A percentile compares a stretch with the other conserved stretches of the same genome.
These are phyloP conservation scores for Pelusios castaneus DNA, from an alignment of 2,113 vertebrate species.

Conservation along the genomic window DNA sequence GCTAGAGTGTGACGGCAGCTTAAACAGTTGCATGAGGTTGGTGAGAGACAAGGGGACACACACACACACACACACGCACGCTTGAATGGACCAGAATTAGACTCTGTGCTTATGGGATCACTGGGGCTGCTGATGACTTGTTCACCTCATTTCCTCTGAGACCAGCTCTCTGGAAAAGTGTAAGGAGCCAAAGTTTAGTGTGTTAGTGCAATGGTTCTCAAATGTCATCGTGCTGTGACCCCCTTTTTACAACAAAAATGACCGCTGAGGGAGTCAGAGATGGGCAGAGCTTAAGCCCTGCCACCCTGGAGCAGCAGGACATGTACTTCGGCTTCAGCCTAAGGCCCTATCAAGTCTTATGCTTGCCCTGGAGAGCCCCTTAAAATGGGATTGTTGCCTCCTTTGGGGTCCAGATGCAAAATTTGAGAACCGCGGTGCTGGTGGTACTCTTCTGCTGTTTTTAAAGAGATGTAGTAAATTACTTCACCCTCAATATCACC, in stretches of 20 bases:
- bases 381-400: no score
- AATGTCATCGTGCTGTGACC: no score
- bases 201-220: not conserved
- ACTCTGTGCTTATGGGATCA: not conserved
- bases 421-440: no score
- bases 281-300: no score
- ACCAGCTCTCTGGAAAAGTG: not conserved
- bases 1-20: not conserved
- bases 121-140: not conserved
- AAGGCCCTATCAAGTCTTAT: no score
- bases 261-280: no score
- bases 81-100: not conserved
- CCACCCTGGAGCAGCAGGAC: no score
- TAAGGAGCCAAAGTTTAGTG: not conserved
- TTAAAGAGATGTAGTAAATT: not conserved
- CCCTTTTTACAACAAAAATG: no score
- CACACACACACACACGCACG: fast-evolving
- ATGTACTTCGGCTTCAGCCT: no score
- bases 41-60: not conserved
- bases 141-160: not conserved
- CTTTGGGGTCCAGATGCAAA: no score
- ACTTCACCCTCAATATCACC: not conserved
- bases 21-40: not conserved
- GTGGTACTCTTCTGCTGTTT: not conserved
- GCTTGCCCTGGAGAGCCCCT: no score